Base-by-base conservation (phyloP, 1,140 invertebrate genomes). In the Brachionus calyciflorus region DNA sequence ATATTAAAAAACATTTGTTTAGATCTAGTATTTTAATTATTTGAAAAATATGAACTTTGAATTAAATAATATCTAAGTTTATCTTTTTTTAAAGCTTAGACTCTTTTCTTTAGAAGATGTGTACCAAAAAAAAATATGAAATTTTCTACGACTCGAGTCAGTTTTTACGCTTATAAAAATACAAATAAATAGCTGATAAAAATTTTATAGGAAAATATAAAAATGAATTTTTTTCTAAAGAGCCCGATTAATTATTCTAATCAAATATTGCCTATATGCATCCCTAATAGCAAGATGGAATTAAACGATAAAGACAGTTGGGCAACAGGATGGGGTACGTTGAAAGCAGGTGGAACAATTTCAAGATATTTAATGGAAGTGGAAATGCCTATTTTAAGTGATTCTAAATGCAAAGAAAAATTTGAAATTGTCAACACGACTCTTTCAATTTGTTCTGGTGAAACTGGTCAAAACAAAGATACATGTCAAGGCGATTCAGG, bases 401-500 rank as follows among this genome's bases (percentile, higher is more conserved):
- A 76, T 17, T n/a, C 37, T 44, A 24, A 40, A 33, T 76, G 73
- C 21, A 14, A 40, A 37, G 24, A 46, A 46, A 76, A 76, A 48
- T 76, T 46, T 19, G 44, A 33, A 28, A 76, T 26, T 46, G 73
- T 63, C 12, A 44, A 76, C 14, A 77, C 76, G n/a, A 14, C 2
- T 17, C 2, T 63, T 5, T 19, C 21, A 24, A 41, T 77, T 30
- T 77, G 76, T 48, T 30, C 76, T 5, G 76, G 76, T 40, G 14
- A 49, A 48, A 30, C 10, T 21, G 55, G 40, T 48, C 19, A 53
- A 37, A 48, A 63, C 30, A 51, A 48, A 51, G 76, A 77, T 63
- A 63, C 76, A 37, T 77, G 76, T 53, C 76, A 77, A 63, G 73
- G 73, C 12, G 73, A 76, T 48, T 57, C 51, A 24, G 73, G 73